A percentile compares a stretch with the other conserved stretches of the same genome.
These are phyloP conservation scores for Podarcis cretensis DNA, from an alignment of 2,113 vertebrate species.

Conservation along the genomic window DNA sequence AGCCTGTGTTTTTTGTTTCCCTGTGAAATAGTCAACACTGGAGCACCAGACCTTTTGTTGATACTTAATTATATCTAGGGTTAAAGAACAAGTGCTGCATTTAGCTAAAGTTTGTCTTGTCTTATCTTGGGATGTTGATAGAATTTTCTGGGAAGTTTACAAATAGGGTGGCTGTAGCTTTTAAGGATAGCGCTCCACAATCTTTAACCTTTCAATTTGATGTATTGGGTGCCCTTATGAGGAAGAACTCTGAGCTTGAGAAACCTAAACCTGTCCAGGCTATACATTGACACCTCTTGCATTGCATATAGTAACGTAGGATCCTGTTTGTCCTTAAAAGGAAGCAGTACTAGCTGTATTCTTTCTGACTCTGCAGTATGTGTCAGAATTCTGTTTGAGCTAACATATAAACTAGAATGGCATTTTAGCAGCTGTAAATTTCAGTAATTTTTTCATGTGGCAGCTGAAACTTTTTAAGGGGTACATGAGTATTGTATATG, in stretches of 20 bases:
- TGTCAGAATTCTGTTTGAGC: conserved; percentile 6
- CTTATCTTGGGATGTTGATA: not conserved
- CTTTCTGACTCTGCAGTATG: conserved; percentile 20
- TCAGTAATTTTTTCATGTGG: not conserved
- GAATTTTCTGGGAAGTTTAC: not conserved
- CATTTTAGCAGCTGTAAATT: conserved; percentile 13
- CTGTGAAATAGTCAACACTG: not conserved
- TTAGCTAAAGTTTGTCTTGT: not conserved
- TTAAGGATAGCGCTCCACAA: not conserved
- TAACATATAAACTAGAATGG: not conserved
- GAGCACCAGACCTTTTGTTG: not conserved
- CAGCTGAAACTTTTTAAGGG: not conserved
- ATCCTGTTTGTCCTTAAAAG: conserved; percentile 18
- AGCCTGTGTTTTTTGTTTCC: not conserved
- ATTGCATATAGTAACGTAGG: not conserved
- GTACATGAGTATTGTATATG: not conserved
- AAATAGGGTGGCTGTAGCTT: conserved; percentile 3
- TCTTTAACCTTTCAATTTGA: not conserved
- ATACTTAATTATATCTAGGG: not conserved
- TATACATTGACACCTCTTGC: not conserved
- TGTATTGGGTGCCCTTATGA: not conserved
- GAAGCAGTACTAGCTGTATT: not conserved
- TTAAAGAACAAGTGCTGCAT: not conserved
- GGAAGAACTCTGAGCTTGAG: not conserved
- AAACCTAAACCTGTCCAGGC: not conserved